Base-by-base conservation (phyloP, 2,888 invertebrate species). In the Lydus trimaculatus region DNA sequence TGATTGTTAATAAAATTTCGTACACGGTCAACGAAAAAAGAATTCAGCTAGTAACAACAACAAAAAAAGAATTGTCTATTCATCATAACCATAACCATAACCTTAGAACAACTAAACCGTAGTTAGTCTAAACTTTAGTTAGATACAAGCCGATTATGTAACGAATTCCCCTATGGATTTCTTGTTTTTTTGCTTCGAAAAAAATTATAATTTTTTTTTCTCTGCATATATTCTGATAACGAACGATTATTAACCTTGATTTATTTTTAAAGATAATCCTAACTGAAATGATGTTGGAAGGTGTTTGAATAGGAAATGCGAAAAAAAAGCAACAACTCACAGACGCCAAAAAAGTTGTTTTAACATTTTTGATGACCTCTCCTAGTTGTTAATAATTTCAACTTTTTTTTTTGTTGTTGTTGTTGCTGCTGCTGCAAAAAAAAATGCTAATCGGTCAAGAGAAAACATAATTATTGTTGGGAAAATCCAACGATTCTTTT, bases 241-340 rank as follows among this genome's bases (percentile, higher is more conserved):
- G 68, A 20, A 17, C 68, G 64, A 64, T 68, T 68, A 64, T 68
- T 68, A 68, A 56, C 68, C 68, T 68, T 68, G 68, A 56, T 60
- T 61, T 66, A 65, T 59, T 59, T 31, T 59, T 20, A 43, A 43
- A 43, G 36, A 60, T 61, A 65, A 52, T 61, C 59, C 31, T 28
- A 31, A 59, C 43, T n/a, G n/a, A 43, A 59, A 59, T 23, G 23
- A 58, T 28, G 25, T 59, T 17, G 31, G 31, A 59, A 59, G 31
- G 33, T 59, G 59, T 11, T 33, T 59, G 9, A 59, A 56, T 52
- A 61, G 17, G 58, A 65, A 65, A 65, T 1, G 20, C 20, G 0
- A 9, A 9, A 48, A 48, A 48, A 48, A 61, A 65, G 43, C n/a
- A n/a, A n/a, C n/a, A 28, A 28, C 28, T 4, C 28, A 28, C 66